These are phyloP conservation scores for Bombycilla garrulus DNA, from an alignment of 2,113 vertebrate genomes.

Conservation along the genomic window DNA sequence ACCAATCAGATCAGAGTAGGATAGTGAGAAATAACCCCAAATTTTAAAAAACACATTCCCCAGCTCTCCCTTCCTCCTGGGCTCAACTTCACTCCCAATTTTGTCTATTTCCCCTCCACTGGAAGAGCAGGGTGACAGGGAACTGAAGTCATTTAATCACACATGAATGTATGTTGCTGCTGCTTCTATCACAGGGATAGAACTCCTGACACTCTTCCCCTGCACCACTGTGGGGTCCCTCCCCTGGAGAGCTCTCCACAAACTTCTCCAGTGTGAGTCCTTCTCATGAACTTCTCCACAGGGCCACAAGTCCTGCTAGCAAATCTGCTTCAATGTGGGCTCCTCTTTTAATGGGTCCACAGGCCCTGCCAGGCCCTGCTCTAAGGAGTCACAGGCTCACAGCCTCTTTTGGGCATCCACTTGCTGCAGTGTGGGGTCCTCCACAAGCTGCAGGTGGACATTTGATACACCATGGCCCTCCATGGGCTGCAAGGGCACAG, in stretches of 20 bases:
- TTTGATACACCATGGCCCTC: not conserved
- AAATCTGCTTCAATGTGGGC: not conserved
- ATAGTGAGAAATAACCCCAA: not conserved
- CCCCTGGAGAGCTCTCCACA: not conserved
- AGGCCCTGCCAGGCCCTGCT: not conserved
- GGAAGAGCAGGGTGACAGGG: not conserved
- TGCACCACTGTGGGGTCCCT: not conserved
- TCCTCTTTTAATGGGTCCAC: not conserved
- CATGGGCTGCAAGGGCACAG: not conserved
- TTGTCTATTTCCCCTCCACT: not conserved
- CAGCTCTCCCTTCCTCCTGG: not conserved
- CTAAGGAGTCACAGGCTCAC: not conserved
- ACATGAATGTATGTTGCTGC: not conserved
- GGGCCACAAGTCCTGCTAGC: not conserved
- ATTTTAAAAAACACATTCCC: not conserved
- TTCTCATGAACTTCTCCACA: not conserved
- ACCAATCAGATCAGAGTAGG: not conserved
- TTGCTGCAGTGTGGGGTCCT: not conserved
- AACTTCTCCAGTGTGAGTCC: not conserved
- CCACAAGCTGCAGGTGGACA: not conserved
- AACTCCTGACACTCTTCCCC: not conserved
- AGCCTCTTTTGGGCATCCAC: not conserved
- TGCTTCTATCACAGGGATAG: not conserved
- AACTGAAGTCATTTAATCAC: not conserved
- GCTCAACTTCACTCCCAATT: not conserved